Evolutionary conservation across 2,797 vertebrate genomes (phyloP).

Genomic region (Silurus aristotelis): DNA sequence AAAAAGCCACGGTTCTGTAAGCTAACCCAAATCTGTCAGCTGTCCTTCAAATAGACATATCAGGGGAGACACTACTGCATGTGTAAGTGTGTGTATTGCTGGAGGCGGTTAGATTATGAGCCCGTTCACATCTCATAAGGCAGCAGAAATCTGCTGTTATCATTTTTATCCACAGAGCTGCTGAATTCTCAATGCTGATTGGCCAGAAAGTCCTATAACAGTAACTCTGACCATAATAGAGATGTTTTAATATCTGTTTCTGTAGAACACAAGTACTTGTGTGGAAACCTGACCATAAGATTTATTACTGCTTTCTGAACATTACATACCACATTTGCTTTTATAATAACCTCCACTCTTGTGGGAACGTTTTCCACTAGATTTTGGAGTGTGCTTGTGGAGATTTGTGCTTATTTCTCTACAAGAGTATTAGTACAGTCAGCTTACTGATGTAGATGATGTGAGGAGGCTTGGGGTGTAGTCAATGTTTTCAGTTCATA

Average conservation of each 20-base stretch:
- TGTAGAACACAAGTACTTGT: not conserved
- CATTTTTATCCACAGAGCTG: not conserved
- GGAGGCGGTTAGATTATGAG: conserved; percentile 13
- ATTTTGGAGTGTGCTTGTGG: too few relatives aligned
- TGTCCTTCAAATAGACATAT: conserved; percentile 36
- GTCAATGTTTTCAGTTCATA: too few relatives aligned
- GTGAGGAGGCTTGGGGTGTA: too few relatives aligned
- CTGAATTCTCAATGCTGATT: not conserved
- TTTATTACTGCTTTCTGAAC: too few relatives aligned
- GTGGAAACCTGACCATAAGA: too few relatives aligned
- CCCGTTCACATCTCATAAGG: not conserved
- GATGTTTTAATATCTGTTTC: not conserved
- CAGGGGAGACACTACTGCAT: not conserved
- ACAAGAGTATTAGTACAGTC: too few relatives aligned
- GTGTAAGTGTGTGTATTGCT: not conserved
- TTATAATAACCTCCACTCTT: too few relatives aligned
- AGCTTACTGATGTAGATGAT: too few relatives aligned
- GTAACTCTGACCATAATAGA: not conserved
- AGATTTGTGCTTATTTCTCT: too few relatives aligned
- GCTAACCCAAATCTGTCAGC: conserved; percentile 53
- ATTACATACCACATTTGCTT: too few relatives aligned
- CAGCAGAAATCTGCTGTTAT: not conserved
- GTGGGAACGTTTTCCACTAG: too few relatives aligned
- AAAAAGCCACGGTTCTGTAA: conserved; percentile 2
- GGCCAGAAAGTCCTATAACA: not conserved